Conservation (phyloP, 2,113 vertebrate genomes). For the Perca schrenkii region DNA sequence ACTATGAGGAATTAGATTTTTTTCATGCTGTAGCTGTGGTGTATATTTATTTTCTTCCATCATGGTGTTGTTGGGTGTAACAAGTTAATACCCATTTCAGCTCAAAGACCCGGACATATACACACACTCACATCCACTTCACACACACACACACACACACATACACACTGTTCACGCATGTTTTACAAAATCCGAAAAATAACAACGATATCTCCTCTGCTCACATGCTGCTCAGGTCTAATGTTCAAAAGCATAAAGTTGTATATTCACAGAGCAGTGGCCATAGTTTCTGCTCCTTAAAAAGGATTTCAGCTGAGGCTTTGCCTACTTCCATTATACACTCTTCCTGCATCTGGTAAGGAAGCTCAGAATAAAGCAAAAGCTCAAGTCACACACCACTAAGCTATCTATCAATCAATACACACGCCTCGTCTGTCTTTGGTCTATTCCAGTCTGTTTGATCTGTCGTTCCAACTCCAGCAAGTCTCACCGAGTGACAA, state of each 20-base stretch:
- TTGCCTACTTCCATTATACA: conserved; percentile 26
- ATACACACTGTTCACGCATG: conserved; percentile 8
- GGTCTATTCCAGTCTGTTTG: conserved; percentile 68
- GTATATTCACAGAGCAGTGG: background rate
- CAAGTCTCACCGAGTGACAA: conserved; percentile 48
- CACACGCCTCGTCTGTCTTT: conserved; percentile 47
- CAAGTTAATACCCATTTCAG: conserved; percentile 48
- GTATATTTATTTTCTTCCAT: background rate
- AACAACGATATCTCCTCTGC: conserved; percentile 20
- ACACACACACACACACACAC: conserved; percentile 25
- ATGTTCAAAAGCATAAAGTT: background rate
- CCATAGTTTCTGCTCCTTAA: conserved; percentile 16
- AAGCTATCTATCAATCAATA: conserved; percentile 63
- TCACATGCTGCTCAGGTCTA: conserved; percentile 20
- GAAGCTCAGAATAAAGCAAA: conserved; percentile 33
- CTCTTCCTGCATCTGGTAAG: background rate
- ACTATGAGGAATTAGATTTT: background rate
- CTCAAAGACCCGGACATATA: conserved; percentile 31
- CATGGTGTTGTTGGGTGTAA: conserved; percentile 24
- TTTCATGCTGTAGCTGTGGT: background rate
- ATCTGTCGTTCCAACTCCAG: conserved; percentile 54
- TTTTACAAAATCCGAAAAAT: conserved; percentile 16
- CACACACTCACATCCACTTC: conserved; percentile 38
- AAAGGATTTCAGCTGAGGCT: background rate
- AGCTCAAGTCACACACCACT: conserved; percentile 51